Conservation (phyloP, 2,888 invertebrate species). For the Hyppa rectilinea region DNA sequence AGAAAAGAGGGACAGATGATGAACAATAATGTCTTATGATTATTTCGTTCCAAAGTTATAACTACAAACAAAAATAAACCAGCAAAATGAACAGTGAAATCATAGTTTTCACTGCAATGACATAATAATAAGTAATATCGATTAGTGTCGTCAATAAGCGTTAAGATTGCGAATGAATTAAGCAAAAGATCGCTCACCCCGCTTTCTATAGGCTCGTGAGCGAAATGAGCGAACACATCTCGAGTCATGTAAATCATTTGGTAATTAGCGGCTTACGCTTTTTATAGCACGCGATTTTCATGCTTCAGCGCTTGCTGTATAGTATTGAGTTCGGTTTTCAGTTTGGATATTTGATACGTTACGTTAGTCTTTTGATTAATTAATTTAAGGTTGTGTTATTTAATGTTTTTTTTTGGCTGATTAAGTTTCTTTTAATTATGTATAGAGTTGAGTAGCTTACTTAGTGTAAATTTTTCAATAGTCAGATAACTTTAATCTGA, state of each 20-base stretch:
- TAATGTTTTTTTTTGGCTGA: no score
- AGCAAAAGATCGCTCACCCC: slow-evolving; percentile 65
- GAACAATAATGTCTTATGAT: no score
- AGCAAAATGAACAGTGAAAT: slow-evolving; percentile 54
- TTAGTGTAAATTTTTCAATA: no score
- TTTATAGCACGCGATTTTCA: slow-evolving; percentile 57
- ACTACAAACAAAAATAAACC: slow-evolving; percentile 15
- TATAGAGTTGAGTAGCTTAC: no score
- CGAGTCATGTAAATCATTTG: slow-evolving; percentile 46
- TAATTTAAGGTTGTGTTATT: not conserved
- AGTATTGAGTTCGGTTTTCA: slow-evolving; percentile 11
- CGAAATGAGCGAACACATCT: slow-evolving; percentile 47
- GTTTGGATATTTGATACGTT: slow-evolving; percentile 1
- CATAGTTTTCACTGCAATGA: slow-evolving; percentile 65
- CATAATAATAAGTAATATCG: slow-evolving; percentile 70
- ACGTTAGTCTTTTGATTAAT: not conserved
- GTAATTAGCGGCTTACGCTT: slow-evolving; percentile 43
- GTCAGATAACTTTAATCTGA: no score
- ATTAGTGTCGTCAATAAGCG: slow-evolving; percentile 59
- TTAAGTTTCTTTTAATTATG: no score
- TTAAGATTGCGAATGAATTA: slow-evolving; percentile 67
- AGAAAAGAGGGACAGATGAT: no score
- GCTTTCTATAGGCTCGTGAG: slow-evolving; percentile 67
- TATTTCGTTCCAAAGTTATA: no score
- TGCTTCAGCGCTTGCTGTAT: slow-evolving; percentile 24